Conservation (phyloP, 2,113 vertebrate species). For the Nothobranchius furzeri region DNA sequence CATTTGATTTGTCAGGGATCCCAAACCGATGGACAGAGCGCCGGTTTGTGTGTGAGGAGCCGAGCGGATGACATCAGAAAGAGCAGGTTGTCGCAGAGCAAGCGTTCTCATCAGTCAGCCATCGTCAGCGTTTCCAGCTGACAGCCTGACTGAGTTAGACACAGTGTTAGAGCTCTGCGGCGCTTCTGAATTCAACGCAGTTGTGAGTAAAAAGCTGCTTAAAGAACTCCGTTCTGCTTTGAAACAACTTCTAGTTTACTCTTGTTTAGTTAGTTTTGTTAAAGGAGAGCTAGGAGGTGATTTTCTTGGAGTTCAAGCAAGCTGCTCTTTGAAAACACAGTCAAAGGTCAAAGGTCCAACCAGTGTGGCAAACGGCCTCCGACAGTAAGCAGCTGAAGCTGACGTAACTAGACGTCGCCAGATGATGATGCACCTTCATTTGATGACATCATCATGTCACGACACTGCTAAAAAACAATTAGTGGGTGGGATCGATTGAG, state of each 20-base stretch:
- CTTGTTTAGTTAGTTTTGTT: conserved; percentile 1
- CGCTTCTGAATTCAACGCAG: neutral
- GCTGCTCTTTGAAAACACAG: too few relatives aligned
- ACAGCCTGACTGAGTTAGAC: conserved; percentile 32
- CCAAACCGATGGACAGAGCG: conserved; percentile 24
- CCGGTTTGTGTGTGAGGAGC: conserved; percentile 4
- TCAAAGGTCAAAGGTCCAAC: too few relatives aligned
- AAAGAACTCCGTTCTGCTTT: conserved; percentile 1
- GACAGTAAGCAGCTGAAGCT: too few relatives aligned
- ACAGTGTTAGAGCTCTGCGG: neutral
- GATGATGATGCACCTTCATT: too few relatives aligned
- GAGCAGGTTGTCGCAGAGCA: conserved; percentile 35
- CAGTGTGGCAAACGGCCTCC: too few relatives aligned
- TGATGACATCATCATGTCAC: too few relatives aligned
- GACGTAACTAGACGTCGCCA: too few relatives aligned
- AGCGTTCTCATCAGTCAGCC: conserved; percentile 36
- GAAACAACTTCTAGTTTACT: neutral
- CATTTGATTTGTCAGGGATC: conserved; percentile 42
- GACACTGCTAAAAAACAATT: too few relatives aligned
- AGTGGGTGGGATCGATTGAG: too few relatives aligned
- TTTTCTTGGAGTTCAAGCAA: too few relatives aligned
- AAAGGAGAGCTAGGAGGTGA: neutral
- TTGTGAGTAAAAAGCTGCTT: neutral
- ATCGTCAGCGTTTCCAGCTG: conserved; percentile 23
- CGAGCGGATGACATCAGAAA: conserved; percentile 23